Conservation (phyloP, 2,797 vertebrate species). For the Hippoglossus hippoglossus region DNA sequence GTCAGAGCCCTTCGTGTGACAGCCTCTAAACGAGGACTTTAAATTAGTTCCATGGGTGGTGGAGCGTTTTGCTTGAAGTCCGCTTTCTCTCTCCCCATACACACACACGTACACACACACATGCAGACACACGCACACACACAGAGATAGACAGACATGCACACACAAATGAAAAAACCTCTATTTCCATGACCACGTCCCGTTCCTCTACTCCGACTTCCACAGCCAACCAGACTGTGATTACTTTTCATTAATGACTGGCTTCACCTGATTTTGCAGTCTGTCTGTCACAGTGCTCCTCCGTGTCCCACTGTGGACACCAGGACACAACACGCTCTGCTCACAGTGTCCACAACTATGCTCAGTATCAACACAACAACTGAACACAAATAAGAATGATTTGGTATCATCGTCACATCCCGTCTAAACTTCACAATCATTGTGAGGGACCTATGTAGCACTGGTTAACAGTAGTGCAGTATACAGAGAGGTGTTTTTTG, state of each 20-base stretch:
- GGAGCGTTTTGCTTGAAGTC: constrained; percentile 74
- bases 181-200: constrained; percentile 57
- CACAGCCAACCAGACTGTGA: constrained; percentile 62
- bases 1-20: constrained; percentile 76
- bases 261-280: constrained; percentile 59
- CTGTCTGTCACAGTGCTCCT: constrained; percentile 51
- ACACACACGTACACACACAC: constrained; percentile 29
- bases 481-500: no score
- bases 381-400: no score
- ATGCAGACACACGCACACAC: constrained; percentile 29
- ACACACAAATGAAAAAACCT: constrained; percentile 43
- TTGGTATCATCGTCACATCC: not conserved
- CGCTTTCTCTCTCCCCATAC: constrained; percentile 15
- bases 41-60: constrained; percentile 84
- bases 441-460: not conserved
- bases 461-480: no score
- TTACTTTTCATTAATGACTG: constrained; percentile 76
- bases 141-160: constrained; percentile 4
- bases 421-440: not conserved
- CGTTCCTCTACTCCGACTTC: constrained; percentile 50
- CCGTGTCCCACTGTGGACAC: constrained; percentile 27
- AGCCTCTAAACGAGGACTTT: constrained; percentile 82
- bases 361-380: constrained; percentile 10
- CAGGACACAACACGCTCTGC: not conserved
- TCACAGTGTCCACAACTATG: constrained; percentile 2